Conservation (phyloP, 2,797 vertebrate genomes). For the Enteromius viviparus region DNA sequence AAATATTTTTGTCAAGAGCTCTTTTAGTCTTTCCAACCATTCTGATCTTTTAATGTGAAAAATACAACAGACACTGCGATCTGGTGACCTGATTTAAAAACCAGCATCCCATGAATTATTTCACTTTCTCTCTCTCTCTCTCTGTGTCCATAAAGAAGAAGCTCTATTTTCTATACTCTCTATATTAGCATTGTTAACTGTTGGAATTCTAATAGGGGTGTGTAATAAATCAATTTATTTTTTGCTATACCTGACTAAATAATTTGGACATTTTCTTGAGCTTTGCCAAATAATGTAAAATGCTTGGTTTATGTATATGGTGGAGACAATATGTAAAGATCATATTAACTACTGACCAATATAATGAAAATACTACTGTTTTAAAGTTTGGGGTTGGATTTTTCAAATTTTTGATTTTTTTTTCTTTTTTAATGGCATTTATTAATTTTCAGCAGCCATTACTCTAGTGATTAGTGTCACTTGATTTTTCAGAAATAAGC, state of each 20-base stretch:
- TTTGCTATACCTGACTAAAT: not conserved
- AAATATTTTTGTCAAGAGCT: not conserved
- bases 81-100: slow-evolving; percentile 9
- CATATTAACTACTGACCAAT: not conserved
- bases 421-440: not conserved
- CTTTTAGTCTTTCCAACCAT: not conserved
- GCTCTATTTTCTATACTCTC: not conserved
- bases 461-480: not conserved
- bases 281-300: not conserved
- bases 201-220: not conserved
- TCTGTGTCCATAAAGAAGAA: not conserved
- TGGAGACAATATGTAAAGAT: not conserved
- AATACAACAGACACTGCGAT: not conserved
- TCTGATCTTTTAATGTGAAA: not conserved
- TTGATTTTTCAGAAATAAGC: not conserved
- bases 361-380: not conserved
- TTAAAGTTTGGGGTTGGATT: not conserved
- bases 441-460: not conserved
- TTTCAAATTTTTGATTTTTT: not conserved
- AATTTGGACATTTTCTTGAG: not conserved
- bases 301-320: not conserved
- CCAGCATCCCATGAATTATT: not conserved
- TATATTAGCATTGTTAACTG: not conserved
- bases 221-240: not conserved
- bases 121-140: not conserved